These are phyloP conservation scores for Hippolais icterina DNA, from an alignment of 2,113 vertebrate species.

Conservation along the genomic window DNA sequence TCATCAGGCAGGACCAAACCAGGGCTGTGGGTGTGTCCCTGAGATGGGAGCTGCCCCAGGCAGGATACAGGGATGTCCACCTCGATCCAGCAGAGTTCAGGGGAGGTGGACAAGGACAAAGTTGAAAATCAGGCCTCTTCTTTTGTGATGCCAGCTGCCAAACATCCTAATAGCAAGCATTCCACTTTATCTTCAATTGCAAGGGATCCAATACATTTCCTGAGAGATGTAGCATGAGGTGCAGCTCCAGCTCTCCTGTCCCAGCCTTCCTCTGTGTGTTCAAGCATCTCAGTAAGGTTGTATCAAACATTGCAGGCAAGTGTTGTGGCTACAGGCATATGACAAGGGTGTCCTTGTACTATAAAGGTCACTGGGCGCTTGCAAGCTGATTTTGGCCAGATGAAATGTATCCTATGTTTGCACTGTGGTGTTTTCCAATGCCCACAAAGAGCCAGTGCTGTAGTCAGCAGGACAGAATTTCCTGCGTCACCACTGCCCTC, in stretches of 20 bases:
- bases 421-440: background rate
- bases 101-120: background rate
- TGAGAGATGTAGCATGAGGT: background rate
- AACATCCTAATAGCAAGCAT: background rate
- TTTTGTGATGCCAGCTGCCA: background rate
- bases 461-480: background rate
- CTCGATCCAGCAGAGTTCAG: background rate
- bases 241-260: background rate
- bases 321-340: background rate
- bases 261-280: background rate
- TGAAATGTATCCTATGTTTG: background rate
- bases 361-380: background rate
- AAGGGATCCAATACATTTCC: background rate
- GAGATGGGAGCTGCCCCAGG: background rate
- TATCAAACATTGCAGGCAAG: background rate
- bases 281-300: background rate
- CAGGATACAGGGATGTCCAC: background rate
- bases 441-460: background rate
- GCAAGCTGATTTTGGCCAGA: background rate
- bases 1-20: background rate
- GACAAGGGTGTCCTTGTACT: background rate
- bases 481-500: background rate
- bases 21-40: background rate
- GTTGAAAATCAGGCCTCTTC: background rate
- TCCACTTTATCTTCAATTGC: background rate